Evolutionary conservation across 2,797 vertebrate genomes (phyloP), one percentile per base, ranked within the genome.

Genomic region (Carcharodon carcharias): DNA sequence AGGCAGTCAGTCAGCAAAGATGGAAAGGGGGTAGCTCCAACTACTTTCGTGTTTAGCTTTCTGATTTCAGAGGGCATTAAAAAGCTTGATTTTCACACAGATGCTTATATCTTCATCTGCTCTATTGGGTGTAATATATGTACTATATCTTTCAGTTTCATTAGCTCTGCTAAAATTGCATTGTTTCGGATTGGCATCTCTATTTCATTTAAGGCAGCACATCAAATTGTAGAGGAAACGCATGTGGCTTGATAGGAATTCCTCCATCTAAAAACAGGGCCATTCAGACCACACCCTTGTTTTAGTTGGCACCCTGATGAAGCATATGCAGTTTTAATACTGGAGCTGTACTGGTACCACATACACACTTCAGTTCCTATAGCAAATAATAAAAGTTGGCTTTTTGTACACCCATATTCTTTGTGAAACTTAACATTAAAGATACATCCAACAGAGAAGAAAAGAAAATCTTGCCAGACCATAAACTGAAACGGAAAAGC

Each of bases 81-180:
- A 56, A 54, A 50, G 94, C 92, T n/a, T 67, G n/a, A 18, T 95
- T 73, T 73, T 56, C 50, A 95, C 35, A 35, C 28, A 31, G 94
- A 77, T 77, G 67, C 94, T 21, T 14, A 45, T 69, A 35, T 95
- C 65, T 95, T 73, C 67, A 95, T 95, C 94, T 58, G 50, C 69
- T 73, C 71, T 56, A 77, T 77, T 58, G 77, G 50, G 69, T 18
- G 77, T 73, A 95, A 95, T 73, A 73, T n/a, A 58, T 58, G 69
- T 69, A 58, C 67, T 71, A n/a, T 56, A 50, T 35, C 28, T 95
- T n/a, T 54, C 50, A 16, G 50, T 56, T 73, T 73, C 73, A 56
- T 95, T 95, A 73, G 94, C 50, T 73, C 21, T 95, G 40, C 92
- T 69, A 69, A 50, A 67, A 69, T 23, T 50, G 65, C 26, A 45